Base-by-base conservation (phyloP, 2,113 vertebrate genomes). In the Rhadina sibilatrix region DNA sequence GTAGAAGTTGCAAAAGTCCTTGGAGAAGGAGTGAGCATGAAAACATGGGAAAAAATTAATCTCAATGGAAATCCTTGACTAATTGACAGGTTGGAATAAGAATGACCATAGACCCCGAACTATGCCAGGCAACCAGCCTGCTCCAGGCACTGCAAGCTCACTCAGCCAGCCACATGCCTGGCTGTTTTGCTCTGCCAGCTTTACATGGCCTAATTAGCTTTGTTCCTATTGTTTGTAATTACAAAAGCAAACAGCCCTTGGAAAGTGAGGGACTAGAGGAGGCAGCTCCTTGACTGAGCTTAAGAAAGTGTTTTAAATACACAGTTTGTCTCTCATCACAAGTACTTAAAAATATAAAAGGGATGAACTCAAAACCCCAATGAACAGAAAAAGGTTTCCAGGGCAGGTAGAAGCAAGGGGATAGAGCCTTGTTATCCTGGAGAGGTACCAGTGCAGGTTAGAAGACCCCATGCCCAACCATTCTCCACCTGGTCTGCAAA, bases 11-110 rank as follows among this genome's bases (percentile, higher is more conserved):
- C 30, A 79, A 57, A 37, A 83, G 14, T 64, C 72, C n/a, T 83
- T 52, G 27, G 59, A 84, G n/a, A 85, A 2, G 20, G 35, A 77
- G 5, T 1, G 1, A 75, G 23, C 57, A 68, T 7, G 6, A 95
- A 95, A 95, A 95, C 96, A 96, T 91, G 94, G 88, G 93, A 93
- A 95, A 96, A 95, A 94, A 89, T 93, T 92, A 95, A 96, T 97
- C 95, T 95, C 85, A 93, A 35, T 95, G 40, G 94, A 97, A 97
- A 97, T 96, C 86, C 91, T 84, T 92, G 80, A 93, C 87, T 97
- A 96, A 96, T 96, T 97, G 95, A 93, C 95, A 96, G 80, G 83
- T 71, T 95, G 92, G 70, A 96, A 74, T 89, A 92, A 93, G 77
- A 94, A 92, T 93, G 72, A 95, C 89, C 87, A 82, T 21, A 88